Evolutionary conservation across 2,797 vertebrate genomes (phyloP), one percentile per base, ranked within the genome.

Genomic region (Discoglossus pictus): DNA sequence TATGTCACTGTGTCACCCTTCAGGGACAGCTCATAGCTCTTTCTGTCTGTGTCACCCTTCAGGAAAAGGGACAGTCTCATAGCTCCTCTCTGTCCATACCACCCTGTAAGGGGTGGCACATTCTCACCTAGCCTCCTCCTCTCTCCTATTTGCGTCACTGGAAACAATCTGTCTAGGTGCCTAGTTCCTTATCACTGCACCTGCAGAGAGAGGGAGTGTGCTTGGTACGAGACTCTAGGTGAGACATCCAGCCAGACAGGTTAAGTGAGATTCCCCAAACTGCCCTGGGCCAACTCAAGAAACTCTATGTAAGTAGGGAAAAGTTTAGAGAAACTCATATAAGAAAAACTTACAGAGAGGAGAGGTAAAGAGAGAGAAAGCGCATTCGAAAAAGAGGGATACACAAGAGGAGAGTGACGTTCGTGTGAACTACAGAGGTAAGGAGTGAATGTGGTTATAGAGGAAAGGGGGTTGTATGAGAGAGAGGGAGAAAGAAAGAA

Each of bases 171-270:
- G 59, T 71, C 58, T 51, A 64, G 61, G 68, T 71, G 44, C 56
- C 68, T 44, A 7, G 60, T 69, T 53, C 17, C 68, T 71, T 71
- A 71, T 64, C 68, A 58, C 21, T 58, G 43, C 61, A 71, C 61
- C 68, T 64, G 61, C 46, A 51, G 2, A 46, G 2, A 46, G 66
- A 63, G 60, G 52, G 52, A 51, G 68, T 31, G 50, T 23, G 43
- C 60, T 9, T 11, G 60, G 50, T 35, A 52, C 12, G 10, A n/a
- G 50, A 25, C 18, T 7, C 12, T 59, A 64, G 61, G 68, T 71
- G 52, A 71, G 68, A 70, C 68, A 42, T 50, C 68, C 60, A 56
- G 68, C 56, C 20, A 24, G 60, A 70, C 68, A 70, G 68, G 68
- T 70, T 40, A 36, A 16, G 60, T 12, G 24, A 70, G 68, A 70